Percentiles rank a stretch among this genome's conserved stretches.
phyloP scores from a whole-genome alignment of 92 coral and sea anemone species.

The Bergia puertoricense region DNA sequence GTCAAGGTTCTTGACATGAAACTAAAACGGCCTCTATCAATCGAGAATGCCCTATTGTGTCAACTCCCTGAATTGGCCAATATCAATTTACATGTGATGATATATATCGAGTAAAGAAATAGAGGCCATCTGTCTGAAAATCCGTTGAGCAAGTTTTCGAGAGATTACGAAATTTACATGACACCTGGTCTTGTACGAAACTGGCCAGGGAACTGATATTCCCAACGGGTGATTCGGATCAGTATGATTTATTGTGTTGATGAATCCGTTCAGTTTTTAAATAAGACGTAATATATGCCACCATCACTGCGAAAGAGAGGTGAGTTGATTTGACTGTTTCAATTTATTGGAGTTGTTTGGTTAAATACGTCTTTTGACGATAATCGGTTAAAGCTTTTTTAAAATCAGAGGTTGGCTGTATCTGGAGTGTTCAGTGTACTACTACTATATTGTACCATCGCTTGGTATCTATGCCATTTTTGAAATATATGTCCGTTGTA shows the following conservation, averaged over 20 bases:
- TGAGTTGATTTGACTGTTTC: background rate
- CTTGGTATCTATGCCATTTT: too few species aligned
- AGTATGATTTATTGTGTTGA: background rate
- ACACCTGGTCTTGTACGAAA: background rate
- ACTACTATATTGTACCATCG: too few species aligned
- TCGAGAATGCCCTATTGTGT: background rate
- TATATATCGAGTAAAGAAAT: slow-evolving; percentile 1
- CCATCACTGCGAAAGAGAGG: background rate
- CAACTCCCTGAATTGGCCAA: background rate
- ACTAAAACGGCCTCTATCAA: background rate
- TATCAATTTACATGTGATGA: background rate
- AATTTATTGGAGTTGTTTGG: background rate
- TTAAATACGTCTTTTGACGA: background rate
- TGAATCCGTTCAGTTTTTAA: background rate
- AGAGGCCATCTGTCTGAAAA: background rate
- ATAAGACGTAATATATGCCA: background rate
- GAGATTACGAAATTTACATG: background rate
- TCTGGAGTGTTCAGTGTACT: too few species aligned
- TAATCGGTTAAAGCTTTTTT: too few species aligned
- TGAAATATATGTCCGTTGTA: too few species aligned
- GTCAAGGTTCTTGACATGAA: too few species aligned
- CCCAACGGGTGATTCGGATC: background rate
- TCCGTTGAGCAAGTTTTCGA: background rate
- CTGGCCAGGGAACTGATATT: background rate
- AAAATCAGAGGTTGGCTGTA: too few species aligned